Evolutionary conservation across 2,113 vertebrate genomes (phyloP).

Genomic region (Heterotilapia buettikoferi): DNA sequence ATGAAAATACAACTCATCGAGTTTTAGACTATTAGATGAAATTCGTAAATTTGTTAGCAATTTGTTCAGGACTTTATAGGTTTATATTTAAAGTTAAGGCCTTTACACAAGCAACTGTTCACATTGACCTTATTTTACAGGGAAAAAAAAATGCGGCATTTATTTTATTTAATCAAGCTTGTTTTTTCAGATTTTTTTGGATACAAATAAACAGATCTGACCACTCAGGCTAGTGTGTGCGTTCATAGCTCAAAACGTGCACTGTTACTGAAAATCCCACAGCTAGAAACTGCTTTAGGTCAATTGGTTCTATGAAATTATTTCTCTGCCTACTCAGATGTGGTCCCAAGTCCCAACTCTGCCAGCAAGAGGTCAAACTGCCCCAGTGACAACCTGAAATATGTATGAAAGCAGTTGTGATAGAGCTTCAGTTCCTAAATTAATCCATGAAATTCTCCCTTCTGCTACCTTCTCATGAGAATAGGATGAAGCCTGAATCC

Average conservation of each 20-base stretch:
- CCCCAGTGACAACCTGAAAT: neutral
- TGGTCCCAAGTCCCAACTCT: neutral
- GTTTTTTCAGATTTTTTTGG: neutral
- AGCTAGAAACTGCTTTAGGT: neutral
- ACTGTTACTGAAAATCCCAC: neutral
- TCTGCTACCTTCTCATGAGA: neutral
- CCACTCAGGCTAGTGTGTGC: neutral
- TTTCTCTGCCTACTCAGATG: neutral
- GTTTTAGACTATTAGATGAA: neutral
- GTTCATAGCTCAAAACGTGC: neutral
- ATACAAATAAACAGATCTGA: neutral
- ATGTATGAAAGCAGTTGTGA: neutral
- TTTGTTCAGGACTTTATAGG: neutral
- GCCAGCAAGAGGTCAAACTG: neutral
- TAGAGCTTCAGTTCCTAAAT: neutral
- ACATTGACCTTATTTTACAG: neutral
- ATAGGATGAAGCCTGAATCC: neutral
- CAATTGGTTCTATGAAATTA: neutral
- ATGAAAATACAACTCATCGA: neutral
- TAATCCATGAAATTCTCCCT: neutral
- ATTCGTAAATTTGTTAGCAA: neutral
- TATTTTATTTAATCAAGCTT: neutral
- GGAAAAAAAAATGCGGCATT: neutral
- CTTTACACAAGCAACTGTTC: neutral
- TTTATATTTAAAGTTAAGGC: neutral